Evolutionary conservation across 1,140 invertebrate species (phyloP), one percentile per base, ranked within the genome.

Genomic region (Mya arenaria): DNA sequence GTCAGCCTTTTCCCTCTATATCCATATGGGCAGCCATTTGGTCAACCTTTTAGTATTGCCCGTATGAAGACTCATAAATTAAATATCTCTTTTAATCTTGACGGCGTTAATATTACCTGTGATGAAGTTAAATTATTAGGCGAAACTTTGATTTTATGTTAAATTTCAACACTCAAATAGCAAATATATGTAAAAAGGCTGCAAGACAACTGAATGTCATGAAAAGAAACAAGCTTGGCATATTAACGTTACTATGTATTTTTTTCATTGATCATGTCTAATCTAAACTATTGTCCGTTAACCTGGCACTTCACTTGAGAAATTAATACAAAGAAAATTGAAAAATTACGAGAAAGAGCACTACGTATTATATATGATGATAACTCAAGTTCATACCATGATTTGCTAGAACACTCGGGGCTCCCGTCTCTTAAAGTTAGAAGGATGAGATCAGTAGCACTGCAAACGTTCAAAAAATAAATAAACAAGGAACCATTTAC

Each of bases 401-500:
- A n/a, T n/a, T n/a, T n/a, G n/a, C n/a, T 56, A 23, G 30, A 23
- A 6, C 30, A 56, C 30, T n/a, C 17, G 30, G 58, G 25, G 4
- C 58, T 60, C 1, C 17, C 58, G 34, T 60, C 58, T 60, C 58
- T 60, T 60, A 60, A 60, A 28, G 17, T 60, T 4, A 60, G 8
- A 28, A 25, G 58, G 23, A 60, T 60, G 58, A 60, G 58, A 60
- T 4, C 28, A 32, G 25, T 60, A 19, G 55, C 55, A 6, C 19
- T 56, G 5, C n/a, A 56, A 5, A 15, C 19, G 30, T 60, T 28
- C 30, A 25, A 28, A 60, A 32, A 6, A 32, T 60, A 60, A 60
- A 60, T 60, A 60, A 60, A 25, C 58, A 60, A 32, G 58, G 58
- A 66, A 4, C 63, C 10, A 66, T 23, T 37, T 66, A 66, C 41